phyloP scores from a whole-genome alignment of 2,888 invertebrate species.

The Shargacucullia verbasci region DNA sequence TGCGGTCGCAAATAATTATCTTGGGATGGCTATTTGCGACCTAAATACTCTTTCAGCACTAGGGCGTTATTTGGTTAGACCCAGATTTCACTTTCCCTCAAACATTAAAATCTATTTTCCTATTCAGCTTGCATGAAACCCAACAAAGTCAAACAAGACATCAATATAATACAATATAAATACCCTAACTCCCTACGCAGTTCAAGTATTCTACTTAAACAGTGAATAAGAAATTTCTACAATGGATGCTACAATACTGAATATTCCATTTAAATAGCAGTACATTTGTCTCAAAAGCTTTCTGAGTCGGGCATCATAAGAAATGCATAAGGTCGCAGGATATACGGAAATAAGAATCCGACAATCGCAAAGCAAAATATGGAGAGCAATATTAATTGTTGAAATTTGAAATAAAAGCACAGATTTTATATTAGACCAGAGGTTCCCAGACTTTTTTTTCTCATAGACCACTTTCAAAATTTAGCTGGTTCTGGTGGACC shows the following conservation, averaged over 20 bases:
- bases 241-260: constrained; percentile 81
- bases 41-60: too few relatives aligned
- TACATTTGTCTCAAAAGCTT: constrained; percentile 84
- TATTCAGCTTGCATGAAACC: too few relatives aligned
- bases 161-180: constrained; percentile 46
- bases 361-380: constrained; percentile 51
- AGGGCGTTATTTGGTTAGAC: too few relatives aligned
- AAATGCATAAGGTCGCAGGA: constrained; percentile 79
- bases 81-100: too few relatives aligned
- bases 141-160: constrained; percentile 21
- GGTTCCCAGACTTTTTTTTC: too few relatives aligned
- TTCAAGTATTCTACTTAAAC: constrained; percentile 76
- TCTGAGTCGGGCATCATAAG: constrained; percentile 75
- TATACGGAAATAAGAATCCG: constrained; percentile 68
- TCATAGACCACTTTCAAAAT: too few relatives aligned
- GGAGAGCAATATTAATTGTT: constrained; percentile 35
- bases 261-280: constrained; percentile 84
- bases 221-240: constrained; percentile 81
- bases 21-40: too few relatives aligned
- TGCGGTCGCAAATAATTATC: too few relatives aligned
- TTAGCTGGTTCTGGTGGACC: too few relatives aligned
- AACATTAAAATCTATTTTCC: too few relatives aligned
- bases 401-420: neutral
- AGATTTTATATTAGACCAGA: too few relatives aligned
- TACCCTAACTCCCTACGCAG: constrained; percentile 57